phyloP scores from a whole-genome alignment of 1,140 invertebrate genomes.

The Linepithema humile region DNA sequence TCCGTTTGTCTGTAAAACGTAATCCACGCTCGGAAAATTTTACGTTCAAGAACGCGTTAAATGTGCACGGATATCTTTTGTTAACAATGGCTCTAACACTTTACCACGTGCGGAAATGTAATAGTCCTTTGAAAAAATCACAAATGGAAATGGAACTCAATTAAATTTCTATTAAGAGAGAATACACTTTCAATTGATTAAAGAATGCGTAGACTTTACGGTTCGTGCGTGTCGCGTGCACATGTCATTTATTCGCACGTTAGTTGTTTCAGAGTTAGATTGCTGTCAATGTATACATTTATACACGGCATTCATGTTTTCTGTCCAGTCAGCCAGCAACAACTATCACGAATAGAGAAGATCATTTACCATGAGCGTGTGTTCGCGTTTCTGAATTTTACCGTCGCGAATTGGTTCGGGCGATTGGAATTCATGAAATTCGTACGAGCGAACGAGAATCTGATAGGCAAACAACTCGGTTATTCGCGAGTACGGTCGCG shows the following conservation, averaged over 20 bases:
- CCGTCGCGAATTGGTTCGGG: constrained; percentile 24
- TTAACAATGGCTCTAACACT: not conserved
- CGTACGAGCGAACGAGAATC: constrained; percentile 25
- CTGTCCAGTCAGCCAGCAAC: not conserved
- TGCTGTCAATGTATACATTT: not conserved
- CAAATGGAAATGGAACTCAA: not conserved
- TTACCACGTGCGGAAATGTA: not conserved
- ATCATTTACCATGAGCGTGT: constrained; percentile 50
- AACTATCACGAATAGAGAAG: constrained; percentile 33
- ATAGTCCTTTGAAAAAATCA: constrained; percentile 9
- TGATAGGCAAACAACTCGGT: constrained; percentile 55
- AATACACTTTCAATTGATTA: not conserved
- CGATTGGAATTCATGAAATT: constrained; percentile 64
- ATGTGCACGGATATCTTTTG: not conserved
- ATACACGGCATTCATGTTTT: not conserved
- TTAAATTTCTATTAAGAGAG: not conserved
- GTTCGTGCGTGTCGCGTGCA: not conserved
- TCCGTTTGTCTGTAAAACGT: constrained; percentile 23
- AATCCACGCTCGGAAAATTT: constrained; percentile 42
- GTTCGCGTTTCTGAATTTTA: constrained; percentile 56
- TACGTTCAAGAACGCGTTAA: constrained; percentile 14
- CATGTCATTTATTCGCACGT: constrained; percentile 5
- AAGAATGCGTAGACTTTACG: not conserved
- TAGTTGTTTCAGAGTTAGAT: constrained; percentile 53
- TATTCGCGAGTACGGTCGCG: constrained; percentile 13